These are phyloP conservation scores for Periophthalmus magnuspinnatus DNA, from an alignment of 2,797 vertebrate species.

Conservation along the genomic window DNA sequence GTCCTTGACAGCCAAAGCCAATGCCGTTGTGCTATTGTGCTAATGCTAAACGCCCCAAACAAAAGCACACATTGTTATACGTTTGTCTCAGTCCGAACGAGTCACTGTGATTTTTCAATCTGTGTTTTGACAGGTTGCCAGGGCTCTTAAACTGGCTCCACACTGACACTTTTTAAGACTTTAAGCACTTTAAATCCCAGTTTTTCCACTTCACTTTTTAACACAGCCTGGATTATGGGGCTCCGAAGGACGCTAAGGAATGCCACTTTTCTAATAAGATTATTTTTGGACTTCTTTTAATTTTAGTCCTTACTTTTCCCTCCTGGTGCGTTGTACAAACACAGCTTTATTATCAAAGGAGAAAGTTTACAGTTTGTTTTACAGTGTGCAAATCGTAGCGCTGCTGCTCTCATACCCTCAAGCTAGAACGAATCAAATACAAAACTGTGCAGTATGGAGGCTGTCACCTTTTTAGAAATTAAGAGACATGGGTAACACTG, in stretches of 20 bases:
- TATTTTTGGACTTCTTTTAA: constrained; percentile 55
- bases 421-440: constrained; percentile 43
- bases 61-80: constrained; percentile 61
- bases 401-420: constrained; percentile 58
- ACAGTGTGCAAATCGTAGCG: constrained; percentile 13
- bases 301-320: constrained; percentile 23
- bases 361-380: constrained; percentile 23
- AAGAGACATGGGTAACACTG: neutral
- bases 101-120: constrained; percentile 49
- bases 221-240: constrained; percentile 55
- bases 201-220: constrained; percentile 54
- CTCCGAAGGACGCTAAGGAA: constrained; percentile 39
- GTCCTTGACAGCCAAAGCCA: constrained; percentile 59
- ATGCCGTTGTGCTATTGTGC: constrained; percentile 68
- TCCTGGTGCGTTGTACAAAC: constrained; percentile 31
- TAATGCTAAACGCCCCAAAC: constrained; percentile 64
- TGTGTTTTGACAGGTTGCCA: constrained; percentile 61
- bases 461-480: neutral
- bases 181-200: constrained; percentile 64
- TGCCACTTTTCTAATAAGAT: constrained; percentile 40
- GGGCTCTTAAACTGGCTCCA: constrained; percentile 53
- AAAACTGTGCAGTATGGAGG: neutral
- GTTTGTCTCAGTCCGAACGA: constrained; percentile 44
- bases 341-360: constrained; percentile 26
- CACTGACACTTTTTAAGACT: constrained; percentile 62